Base-by-base conservation (phyloP, 2,888 invertebrate species). In the Chrysotoxum bicinctum region DNA sequence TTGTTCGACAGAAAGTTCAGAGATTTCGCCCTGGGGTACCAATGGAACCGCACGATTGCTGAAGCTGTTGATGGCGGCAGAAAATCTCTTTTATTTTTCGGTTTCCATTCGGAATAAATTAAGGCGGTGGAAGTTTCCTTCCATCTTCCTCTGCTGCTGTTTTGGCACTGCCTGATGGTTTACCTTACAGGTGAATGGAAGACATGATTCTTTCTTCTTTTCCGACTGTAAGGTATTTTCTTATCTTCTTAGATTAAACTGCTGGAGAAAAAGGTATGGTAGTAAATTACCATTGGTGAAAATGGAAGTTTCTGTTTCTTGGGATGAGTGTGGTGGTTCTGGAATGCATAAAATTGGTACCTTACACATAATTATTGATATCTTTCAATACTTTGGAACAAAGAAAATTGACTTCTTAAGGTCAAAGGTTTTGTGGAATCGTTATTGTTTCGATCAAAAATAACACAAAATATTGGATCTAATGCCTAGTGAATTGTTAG, bases 1-100 rank as follows among this genome's bases (percentile, higher is more conserved):
- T 70, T 83, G 83, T 83, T 78, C 64, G 83, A 83, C 83, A 78
- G 83, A 83, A 83, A 78, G 83, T 83, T 78, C 64, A 64, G 78
- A 64, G 78, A 83, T 78, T 83, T 83, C 83, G 82, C 82, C 78
- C 78, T 68, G 73, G 60, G 77, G 68, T 72, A 73, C 68, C 82
- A 35, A 69, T 66, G 70, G 35, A 56, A 50, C 48, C 58, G 14
- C 77, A 64, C 45, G 43, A 62, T 23, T 19, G 19, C 26, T 26
- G 4, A 26, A n/a, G 23, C 45, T n/a, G 14, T 26, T 35, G 52
- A 45, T 52, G 54, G 19, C 26, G 45, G 43, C 35, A 45, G 56
- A 48, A 23, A 69, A 50, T 69, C 50, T 64, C 10, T 35, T 30
- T 73, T 62, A 19, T 7, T 54, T 19, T 19, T 72, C 16, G 68